Evolutionary conservation across 1,140 invertebrate species (phyloP).

Genomic region (Laupala kohalensis): DNA sequence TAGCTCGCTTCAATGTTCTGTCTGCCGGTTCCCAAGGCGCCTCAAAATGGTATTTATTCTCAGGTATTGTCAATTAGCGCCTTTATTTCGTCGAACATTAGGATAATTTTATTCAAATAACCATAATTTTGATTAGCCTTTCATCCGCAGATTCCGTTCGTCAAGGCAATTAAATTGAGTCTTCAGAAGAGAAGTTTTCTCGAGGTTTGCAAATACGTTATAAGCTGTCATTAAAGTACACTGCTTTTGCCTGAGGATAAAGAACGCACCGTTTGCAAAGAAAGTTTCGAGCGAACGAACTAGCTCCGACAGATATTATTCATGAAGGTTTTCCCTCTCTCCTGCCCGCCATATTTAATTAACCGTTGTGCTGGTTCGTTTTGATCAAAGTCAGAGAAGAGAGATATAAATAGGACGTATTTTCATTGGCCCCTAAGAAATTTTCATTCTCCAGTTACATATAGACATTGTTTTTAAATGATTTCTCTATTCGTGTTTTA

Average conservation of each 20-base stretch:
- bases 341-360: neutral
- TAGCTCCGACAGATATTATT: neutral
- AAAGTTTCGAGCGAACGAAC: neutral
- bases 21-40: no score
- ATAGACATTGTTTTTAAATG: no score
- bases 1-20: no score
- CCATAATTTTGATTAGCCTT: slow-evolving; percentile 1
- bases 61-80: neutral
- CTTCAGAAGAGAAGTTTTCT: slow-evolving; percentile 1
- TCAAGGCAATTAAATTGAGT: slow-evolving; percentile 2
- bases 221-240: neutral
- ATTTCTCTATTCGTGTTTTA: no score
- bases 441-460: no score
- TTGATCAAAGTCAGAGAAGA: neutral
- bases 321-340: neutral
- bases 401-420: neutral
- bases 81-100: neutral
- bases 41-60: neutral
- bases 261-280: neutral
- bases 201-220: slow-evolving; percentile 6
- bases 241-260: neutral
- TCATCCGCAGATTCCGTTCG: neutral
- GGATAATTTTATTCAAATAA: neutral
- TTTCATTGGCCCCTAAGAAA: no score
- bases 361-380: neutral